Percentiles rank a stretch among this genome's conserved stretches.
Conservation (phyloP, 2,113 vertebrate genomes). For the Probosciger aterrimus region DNA sequence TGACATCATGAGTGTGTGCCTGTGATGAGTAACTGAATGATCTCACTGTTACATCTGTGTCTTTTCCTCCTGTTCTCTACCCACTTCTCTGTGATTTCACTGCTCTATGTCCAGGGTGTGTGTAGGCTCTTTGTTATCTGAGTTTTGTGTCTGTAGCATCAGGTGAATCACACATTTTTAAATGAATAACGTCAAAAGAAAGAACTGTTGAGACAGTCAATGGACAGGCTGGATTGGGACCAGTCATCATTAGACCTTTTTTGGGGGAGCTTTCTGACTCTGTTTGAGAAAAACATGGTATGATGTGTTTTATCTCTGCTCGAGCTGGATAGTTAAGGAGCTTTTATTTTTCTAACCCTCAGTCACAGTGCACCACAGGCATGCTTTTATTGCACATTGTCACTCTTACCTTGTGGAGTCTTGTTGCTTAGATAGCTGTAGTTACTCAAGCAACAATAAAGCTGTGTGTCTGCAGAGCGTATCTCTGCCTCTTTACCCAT, state of each 20-base stretch:
- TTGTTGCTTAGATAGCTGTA: slow-evolving; percentile 18
- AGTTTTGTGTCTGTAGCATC: not conserved
- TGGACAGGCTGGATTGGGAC: not conserved
- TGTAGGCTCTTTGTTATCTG: not conserved
- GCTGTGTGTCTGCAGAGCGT: not conserved
- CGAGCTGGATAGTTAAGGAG: not conserved
- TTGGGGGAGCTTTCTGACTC: not conserved
- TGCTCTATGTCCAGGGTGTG: not conserved
- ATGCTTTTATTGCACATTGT: not conserved
- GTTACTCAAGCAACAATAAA: slow-evolving; percentile 12
- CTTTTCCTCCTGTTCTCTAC: not conserved
- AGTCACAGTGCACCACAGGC: not conserved
- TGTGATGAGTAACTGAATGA: not conserved
- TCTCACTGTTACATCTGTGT: not conserved
- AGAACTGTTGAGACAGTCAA: not conserved
- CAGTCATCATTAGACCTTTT: not conserved
- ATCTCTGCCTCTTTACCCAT: not conserved
- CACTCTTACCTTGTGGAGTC: not conserved
- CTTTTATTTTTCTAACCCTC: slow-evolving; percentile 28
- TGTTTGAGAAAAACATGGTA: not conserved
- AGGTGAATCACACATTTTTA: not conserved
- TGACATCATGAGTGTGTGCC: not conserved
- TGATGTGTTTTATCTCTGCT: not conserved
- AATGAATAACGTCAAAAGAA: not conserved
- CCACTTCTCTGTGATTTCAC: not conserved